Conservation (phyloP, 2,888 invertebrate genomes). For the Drosophila acutilabella region DNA sequence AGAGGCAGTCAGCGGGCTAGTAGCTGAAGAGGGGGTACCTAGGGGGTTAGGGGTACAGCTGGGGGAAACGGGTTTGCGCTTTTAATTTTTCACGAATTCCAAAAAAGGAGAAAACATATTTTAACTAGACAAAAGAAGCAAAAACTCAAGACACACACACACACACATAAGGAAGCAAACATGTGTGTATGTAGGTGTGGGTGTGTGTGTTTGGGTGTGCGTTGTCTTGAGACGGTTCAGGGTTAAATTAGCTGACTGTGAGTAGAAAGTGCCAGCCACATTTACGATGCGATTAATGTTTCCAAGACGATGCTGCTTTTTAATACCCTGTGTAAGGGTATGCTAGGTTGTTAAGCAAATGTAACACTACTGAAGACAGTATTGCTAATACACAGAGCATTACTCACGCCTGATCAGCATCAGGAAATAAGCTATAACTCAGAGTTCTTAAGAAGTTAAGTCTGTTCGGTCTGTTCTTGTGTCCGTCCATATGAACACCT, state of each 20-base stretch:
- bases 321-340: no score
- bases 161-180: conserved; percentile 11
- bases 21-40: background rate
- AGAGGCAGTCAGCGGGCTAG: conserved; percentile 42
- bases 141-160: conserved; percentile 28
- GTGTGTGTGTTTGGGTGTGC: conserved; percentile 12
- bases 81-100: conserved; percentile 50
- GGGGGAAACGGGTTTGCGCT: conserved; percentile 43
- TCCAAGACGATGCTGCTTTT: conserved; percentile 41
- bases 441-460: no score
- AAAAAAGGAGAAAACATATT: background rate
- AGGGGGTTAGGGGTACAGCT: background rate
- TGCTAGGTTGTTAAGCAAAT: no score
- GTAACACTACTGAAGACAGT: no score
- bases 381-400: no score
- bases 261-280: conserved; percentile 55
- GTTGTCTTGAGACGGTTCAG: conserved; percentile 56
- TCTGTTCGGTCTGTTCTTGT: no score
- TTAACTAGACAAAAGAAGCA: conserved; percentile 56
- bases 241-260: conserved; percentile 73
- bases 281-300: conserved; percentile 74
- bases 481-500: no score
- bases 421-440: no score
- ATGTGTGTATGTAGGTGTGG: background rate
- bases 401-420: no score